Base-by-base conservation (phyloP, 2,797 vertebrate genomes). In the Pelochelys cantorii region DNA sequence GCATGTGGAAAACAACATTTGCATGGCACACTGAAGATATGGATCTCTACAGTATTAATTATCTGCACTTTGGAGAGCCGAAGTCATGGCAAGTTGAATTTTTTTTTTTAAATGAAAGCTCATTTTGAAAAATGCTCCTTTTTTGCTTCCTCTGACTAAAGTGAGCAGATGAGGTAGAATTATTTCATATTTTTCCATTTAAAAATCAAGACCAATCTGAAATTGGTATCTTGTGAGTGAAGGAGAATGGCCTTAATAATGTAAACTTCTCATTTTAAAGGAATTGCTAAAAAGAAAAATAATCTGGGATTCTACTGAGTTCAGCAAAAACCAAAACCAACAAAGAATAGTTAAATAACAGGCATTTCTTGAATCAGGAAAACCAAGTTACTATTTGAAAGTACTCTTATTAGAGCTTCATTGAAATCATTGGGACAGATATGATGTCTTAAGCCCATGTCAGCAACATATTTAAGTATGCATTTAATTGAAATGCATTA, bases 1-100 rank as follows among this genome's bases (percentile, higher is more conserved):
- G 99, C 90, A 99, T 99, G 99, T 99, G 99, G 99, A 99, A 99
- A 97, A 99, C 99, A 71, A 99, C 99, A 17, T 99, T 99, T 96
- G 98, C 99, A 0, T 99, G 99, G 99, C 99, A 99, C 97, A 99
- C 99, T 0, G 99, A 99, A 96, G 99, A 99, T 94, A 99, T 99
- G 99, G 99, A 99, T 97, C 99, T 99, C 84, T 99, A 99, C 97
- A 99, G 99, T 98, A 99, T 99, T 97, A 99, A 99, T 98, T 99
- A 99, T 96, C 98, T 99, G 79, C 99, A 99, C 97, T 99, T 99
- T 74, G 99, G 99, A 96, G 99, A 99, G 94, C 99, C 99, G 81
- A 99, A 99, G 95, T 99, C 99, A 96, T 99, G 99, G 99, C 98
- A 98, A 98, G 98, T 98, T 81, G 65, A 57, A 82, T 34, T 85